Conservation (phyloP, 1,140 invertebrate species). For the Drosophila nigromelanica region DNA sequence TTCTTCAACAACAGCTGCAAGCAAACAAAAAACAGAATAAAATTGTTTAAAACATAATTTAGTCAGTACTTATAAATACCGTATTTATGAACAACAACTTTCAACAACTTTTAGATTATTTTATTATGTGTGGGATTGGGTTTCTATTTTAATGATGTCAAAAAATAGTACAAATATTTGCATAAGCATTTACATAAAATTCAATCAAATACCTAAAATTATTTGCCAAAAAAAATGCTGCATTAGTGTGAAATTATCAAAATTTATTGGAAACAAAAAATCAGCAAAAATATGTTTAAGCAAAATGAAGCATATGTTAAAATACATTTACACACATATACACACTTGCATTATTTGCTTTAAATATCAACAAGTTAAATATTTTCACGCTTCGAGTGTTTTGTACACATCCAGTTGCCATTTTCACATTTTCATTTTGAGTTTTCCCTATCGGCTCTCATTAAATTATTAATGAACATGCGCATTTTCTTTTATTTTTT, state of each 20-base stretch:
- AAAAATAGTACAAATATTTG: conserved; percentile 34
- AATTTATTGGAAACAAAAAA: conserved; percentile 51
- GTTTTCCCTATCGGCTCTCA: conserved; percentile 28
- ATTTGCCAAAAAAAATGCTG: conserved; percentile 53
- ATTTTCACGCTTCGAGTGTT: conserved; percentile 29
- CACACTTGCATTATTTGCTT: conserved; percentile 41
- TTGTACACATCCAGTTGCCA: background rate
- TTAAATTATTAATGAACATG: conserved; percentile 62
- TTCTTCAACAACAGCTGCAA: conserved; percentile 87
- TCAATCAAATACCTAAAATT: conserved; percentile 57
- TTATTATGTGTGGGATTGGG: background rate
- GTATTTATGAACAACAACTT: too few species aligned
- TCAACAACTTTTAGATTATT: background rate
- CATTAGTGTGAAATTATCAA: conserved; percentile 27
- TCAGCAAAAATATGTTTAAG: conserved; percentile 34
- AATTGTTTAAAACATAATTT: conserved; percentile 26
- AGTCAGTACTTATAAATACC: background rate
- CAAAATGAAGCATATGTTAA: conserved; percentile 52
- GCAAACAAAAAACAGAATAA: conserved; percentile 45
- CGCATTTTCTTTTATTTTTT: conserved; percentile 12
- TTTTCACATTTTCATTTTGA: conserved; percentile 19
- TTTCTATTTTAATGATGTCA: background rate
- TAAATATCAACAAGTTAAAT: conserved; percentile 73
- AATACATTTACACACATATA: conserved; percentile 7
- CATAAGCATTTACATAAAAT: conserved; percentile 59